phyloP scores from a whole-genome alignment of 1,140 invertebrate species.

The Papilio polyxenes region DNA sequence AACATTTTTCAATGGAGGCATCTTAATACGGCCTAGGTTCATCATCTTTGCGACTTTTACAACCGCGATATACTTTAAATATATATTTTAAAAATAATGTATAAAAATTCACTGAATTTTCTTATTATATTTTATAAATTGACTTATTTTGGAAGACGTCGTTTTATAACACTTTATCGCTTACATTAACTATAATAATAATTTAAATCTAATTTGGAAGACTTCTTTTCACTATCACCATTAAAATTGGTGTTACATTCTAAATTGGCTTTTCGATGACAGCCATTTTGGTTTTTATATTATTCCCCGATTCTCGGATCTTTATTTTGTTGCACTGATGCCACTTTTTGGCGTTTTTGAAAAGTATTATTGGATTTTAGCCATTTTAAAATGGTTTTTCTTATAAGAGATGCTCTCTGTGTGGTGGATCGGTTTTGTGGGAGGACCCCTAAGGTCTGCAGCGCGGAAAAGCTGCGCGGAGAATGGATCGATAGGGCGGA shows the following conservation, averaged over 20 bases:
- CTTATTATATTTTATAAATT: constrained; percentile 51
- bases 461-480: constrained; percentile 63
- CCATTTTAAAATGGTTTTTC: constrained; percentile 60
- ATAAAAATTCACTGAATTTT: constrained; percentile 13
- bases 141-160: constrained; percentile 63
- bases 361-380: constrained; percentile 50
- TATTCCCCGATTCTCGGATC: constrained; percentile 43
- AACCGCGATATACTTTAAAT: neutral
- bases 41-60: constrained; percentile 54
- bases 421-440: constrained; percentile 41
- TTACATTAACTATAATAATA: constrained; percentile 50
- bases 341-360: constrained; percentile 28
- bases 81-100: constrained; percentile 4
- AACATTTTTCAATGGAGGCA: constrained; percentile 86
- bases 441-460: constrained; percentile 37
- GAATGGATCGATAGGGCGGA: constrained; percentile 62
- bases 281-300: constrained; percentile 49
- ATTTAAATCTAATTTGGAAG: constrained; percentile 65
- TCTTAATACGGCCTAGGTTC: constrained; percentile 82
- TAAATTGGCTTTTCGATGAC: constrained; percentile 42
- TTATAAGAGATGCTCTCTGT: constrained; percentile 61
- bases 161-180: constrained; percentile 52
- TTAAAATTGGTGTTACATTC: constrained; percentile 58
- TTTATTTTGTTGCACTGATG: constrained; percentile 37
- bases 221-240: constrained; percentile 73